Percentiles rank a stretch among this genome's conserved stretches.
Evolutionary conservation across 2,888 invertebrate genomes (phyloP).

Genomic region (Lasioglossum malachurum): DNA sequence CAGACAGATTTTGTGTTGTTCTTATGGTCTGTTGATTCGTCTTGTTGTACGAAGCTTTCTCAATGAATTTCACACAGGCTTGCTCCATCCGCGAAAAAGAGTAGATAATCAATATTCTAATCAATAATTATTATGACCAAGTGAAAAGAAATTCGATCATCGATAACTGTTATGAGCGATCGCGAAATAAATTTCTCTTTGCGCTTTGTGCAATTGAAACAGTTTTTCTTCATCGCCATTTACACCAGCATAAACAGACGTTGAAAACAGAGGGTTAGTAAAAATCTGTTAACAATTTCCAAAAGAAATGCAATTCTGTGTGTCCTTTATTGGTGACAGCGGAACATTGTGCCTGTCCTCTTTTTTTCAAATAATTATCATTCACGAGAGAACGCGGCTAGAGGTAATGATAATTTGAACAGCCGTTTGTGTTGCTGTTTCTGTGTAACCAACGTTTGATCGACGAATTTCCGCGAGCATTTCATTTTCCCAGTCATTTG

Average conservation of each 20-base stretch:
- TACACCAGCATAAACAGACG: background rate
- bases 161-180: no score
- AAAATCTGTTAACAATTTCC: background rate
- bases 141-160: no score
- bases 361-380: background rate
- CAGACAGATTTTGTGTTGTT: no score
- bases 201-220: no score
- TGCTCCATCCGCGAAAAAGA: no score
- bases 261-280: background rate
- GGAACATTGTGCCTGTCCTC: background rate
- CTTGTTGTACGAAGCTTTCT: no score
- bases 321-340: background rate
- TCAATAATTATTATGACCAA: no score
- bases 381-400: background rate
- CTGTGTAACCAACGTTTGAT: background rate
- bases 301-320: background rate
- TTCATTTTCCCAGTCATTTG: constrained; percentile 77
- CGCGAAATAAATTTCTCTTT: no score
- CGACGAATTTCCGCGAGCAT: constrained; percentile 54
- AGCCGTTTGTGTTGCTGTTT: background rate
- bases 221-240: no score
- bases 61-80: no score
- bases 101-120: no score
- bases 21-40: no score
- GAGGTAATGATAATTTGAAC: background rate